Conservation (phyloP, 2,113 vertebrate species). For the Australoheros scitulus region DNA sequence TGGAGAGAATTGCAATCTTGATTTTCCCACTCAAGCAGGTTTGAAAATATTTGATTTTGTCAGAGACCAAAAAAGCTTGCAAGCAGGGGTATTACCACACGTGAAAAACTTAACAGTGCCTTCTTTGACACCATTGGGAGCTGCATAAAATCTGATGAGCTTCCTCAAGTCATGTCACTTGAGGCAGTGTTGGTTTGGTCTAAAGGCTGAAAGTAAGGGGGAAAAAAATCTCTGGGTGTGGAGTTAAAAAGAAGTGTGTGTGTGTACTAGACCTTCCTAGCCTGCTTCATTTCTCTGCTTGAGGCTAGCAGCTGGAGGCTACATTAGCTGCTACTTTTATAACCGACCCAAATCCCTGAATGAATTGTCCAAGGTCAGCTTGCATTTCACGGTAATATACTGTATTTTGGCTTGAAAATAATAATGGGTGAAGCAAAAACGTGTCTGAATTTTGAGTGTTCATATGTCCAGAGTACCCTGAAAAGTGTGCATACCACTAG, state of each 20-base stretch:
- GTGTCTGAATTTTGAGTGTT: not conserved
- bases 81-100: not conserved
- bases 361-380: not conserved
- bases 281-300: not conserved
- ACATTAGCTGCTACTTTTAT: not conserved
- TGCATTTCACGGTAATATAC: not conserved
- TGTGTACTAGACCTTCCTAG: not conserved
- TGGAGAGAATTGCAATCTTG: not conserved
- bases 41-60: not conserved
- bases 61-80: not conserved
- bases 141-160: not conserved
- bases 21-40: not conserved
- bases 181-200: not conserved
- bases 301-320: not conserved
- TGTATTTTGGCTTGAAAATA: constrained; percentile 2
- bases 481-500: not conserved
- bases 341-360: not conserved
- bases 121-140: not conserved
- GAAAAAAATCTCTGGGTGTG: not conserved
- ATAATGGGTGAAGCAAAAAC: not conserved
- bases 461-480: not conserved
- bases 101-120: not conserved
- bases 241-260: not conserved
- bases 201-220: not conserved
- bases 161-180: not conserved